These are phyloP conservation scores for Thalassophryne amazonica DNA, from an alignment of 2,797 vertebrate species.

Conservation along the genomic window DNA sequence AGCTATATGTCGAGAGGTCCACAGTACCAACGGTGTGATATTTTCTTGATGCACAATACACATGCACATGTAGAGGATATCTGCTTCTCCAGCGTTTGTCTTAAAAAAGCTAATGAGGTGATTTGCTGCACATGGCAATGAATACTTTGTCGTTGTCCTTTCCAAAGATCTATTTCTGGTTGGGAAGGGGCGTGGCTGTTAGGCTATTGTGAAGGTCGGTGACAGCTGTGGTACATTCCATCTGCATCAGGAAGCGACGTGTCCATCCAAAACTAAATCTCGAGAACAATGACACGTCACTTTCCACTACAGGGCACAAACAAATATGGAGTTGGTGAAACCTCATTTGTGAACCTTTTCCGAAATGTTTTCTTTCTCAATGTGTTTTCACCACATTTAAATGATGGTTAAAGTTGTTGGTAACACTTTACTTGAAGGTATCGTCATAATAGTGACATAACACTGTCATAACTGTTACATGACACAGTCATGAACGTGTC, in stretches of 20 bases:
- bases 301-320: constrained; percentile 16
- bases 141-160: constrained; percentile 87
- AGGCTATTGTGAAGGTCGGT: constrained; percentile 61
- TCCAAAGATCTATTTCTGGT: constrained; percentile 90
- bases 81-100: constrained; percentile 62
- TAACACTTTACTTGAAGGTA: no score
- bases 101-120: constrained; percentile 82
- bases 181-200: constrained; percentile 37
- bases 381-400: no score
- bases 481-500: no score
- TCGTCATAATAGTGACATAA: no score
- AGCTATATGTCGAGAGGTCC: constrained; percentile 90
- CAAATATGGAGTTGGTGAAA: constrained; percentile 7
- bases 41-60: constrained; percentile 16
- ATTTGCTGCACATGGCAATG: constrained; percentile 77
- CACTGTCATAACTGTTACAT: no score
- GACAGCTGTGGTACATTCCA: constrained; percentile 73
- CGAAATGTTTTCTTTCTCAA: no score
- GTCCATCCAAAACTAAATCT: constrained; percentile 49
- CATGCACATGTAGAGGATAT: constrained; percentile 23
- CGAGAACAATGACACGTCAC: constrained; percentile 19
- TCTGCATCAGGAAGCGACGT: constrained; percentile 73
- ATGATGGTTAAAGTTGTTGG: no score
- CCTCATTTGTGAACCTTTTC: not conserved
- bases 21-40: constrained; percentile 83